A percentile compares a stretch with the other conserved stretches of the same genome.
Conservation (phyloP, 2,888 invertebrate species). For the Alsophila aescularia region DNA sequence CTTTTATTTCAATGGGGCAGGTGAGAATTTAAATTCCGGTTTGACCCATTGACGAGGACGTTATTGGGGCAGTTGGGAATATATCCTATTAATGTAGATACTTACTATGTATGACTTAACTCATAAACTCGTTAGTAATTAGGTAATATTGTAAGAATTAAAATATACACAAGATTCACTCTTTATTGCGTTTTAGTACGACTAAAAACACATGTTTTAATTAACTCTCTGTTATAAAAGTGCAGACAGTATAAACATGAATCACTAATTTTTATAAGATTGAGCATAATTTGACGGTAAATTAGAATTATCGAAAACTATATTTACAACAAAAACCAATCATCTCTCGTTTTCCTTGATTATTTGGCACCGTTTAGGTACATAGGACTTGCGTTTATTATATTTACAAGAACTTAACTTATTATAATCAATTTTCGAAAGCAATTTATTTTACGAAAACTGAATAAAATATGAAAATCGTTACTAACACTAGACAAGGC, state of each 20-base stretch:
- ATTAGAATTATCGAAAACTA: conserved; percentile 8
- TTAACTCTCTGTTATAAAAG: no score
- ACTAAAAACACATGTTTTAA: no score
- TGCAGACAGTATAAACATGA: no score
- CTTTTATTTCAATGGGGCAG: no score
- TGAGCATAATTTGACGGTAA: conserved; percentile 64
- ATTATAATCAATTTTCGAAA: neutral
- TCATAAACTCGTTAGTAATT: neutral
- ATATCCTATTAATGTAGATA: no score
- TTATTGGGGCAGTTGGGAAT: no score
- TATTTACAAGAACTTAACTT: conserved; percentile 52
- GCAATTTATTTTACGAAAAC: neutral
- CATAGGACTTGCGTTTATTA: conserved; percentile 64
- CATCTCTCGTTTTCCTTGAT: conserved; percentile 22
- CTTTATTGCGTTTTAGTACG: no score
- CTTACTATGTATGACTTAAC: no score
- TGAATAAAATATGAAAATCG: neutral
- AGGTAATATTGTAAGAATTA: neutral
- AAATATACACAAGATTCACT: no score
- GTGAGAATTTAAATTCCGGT: no score
- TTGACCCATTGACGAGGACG: no score
- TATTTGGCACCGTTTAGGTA: conserved; percentile 80
- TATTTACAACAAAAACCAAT: conserved; percentile 52
- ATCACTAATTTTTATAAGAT: no score
- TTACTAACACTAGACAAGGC: conserved; percentile 23